These are phyloP conservation scores for Rhineura floridana DNA, from an alignment of 2,113 vertebrate species.

Conservation along the genomic window DNA sequence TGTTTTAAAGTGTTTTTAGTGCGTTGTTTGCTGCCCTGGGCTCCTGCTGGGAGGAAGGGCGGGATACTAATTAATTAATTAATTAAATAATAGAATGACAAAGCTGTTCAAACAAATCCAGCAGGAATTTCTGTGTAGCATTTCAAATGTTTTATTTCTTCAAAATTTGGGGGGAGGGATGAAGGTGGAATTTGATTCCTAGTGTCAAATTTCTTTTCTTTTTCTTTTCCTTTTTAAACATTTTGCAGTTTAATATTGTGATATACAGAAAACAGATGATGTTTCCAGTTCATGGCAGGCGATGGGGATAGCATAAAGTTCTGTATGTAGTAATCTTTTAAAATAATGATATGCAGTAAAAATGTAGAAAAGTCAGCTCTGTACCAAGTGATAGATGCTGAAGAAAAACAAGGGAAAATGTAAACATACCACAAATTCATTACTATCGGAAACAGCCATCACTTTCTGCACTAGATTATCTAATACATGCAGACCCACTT, in stretches of 20 bases:
- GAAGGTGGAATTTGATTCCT: background rate
- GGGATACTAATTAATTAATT: too few relatives aligned
- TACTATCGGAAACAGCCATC: constrained; percentile 40
- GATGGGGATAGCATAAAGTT: constrained; percentile 46
- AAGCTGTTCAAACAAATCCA: too few relatives aligned
- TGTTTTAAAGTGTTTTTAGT: background rate
- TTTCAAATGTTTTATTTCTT: background rate
- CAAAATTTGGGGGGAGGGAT: background rate
- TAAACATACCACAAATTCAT: constrained; percentile 20
- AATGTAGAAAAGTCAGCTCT: constrained; percentile 19
- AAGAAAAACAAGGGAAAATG: background rate
- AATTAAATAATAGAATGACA: too few relatives aligned
- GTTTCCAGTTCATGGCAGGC: constrained; percentile 42
- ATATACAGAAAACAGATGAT: constrained; percentile 42
- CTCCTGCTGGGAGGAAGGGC: too few relatives aligned
- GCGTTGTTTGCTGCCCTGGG: background rate
- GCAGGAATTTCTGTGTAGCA: background rate
- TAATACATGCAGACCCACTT: background rate
- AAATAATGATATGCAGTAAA: constrained; percentile 51
- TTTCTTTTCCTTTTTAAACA: background rate
- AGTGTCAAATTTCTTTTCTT: background rate
- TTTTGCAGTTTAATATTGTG: constrained; percentile 21
- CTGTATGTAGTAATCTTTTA: constrained; percentile 60
- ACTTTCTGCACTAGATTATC: background rate
- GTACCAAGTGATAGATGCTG: constrained; percentile 36